Base-by-base conservation (phyloP, 2,888 invertebrate genomes). In the Chrysodeixis includens region DNA sequence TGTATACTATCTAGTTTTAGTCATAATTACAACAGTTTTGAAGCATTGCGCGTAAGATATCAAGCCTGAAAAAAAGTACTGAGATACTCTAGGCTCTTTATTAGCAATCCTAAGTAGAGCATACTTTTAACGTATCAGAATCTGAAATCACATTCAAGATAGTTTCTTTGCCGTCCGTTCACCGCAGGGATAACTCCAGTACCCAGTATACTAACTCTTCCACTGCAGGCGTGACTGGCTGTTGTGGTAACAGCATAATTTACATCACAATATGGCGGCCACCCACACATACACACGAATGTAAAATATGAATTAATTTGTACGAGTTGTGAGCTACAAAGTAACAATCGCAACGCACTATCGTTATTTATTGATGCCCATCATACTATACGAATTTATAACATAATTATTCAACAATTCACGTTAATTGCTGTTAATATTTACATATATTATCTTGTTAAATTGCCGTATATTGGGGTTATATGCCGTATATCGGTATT, bases 221-320 rank as follows among this genome's bases (percentile, higher is more conserved):
- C 20, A 54, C 40, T 49, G 53, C 30, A 32, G 51, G 16, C 54
- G 35, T 70, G 57, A 57, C 54, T 44, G 61, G 20, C 14, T 44
- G 44, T 16, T 44, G 32, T 14, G 46, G 16, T 57, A 44, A 44
- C 54, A 10, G 30, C 44, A 66, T 62, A 46, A 62, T 74, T 76
- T 62, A 46, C 58, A 64, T 64, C 62, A 49, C 44, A 64, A 67
- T 16, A 67, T 67, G 58, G 66, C 49, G 22, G 71, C 30, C 60
- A 56, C 46, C 40, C 66, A 75, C 66, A 66, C 62, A 51, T 51
- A 22, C 58, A 35, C 30, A 56, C 53, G 49, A 30, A 64, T 46
- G 60, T 64, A 57, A 51, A 60, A 35, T 18, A 61, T 61, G 40
- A 59, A 61, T 65, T 55, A 57, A 57, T 65, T 60, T 54, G 56